These are phyloP conservation scores for Laticauda laticaudata DNA, from an alignment of 2,113 vertebrate species.

Conservation along the genomic window DNA sequence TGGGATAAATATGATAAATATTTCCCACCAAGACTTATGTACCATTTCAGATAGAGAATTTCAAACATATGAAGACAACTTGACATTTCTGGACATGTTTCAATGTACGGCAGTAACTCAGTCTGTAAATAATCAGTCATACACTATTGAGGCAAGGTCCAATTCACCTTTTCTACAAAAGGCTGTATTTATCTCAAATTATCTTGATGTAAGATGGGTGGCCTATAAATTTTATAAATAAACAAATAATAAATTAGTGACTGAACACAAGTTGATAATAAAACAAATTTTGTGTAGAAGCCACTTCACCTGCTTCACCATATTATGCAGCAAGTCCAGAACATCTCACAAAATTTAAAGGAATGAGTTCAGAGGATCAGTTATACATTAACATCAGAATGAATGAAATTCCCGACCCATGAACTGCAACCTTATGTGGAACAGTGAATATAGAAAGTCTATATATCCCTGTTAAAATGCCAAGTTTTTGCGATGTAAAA, in stretches of 20 bases:
- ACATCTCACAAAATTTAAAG: not conserved
- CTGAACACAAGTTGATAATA: not conserved
- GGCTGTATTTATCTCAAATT: not conserved
- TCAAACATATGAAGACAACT: not conserved
- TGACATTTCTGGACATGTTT: not conserved
- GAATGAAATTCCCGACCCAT: not conserved
- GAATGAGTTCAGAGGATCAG: not conserved
- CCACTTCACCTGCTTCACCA: not conserved
- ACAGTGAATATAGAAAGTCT: not conserved
- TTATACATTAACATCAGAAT: not conserved
- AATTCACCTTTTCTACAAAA: not conserved
- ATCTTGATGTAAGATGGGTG: too few relatives aligned
- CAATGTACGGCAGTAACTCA: not conserved
- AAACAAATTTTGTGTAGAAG: not conserved
- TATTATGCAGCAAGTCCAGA: not conserved
- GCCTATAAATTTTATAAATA: not conserved
- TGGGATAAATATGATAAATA: not conserved
- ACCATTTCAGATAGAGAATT: not conserved
- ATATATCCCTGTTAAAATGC: not conserved
- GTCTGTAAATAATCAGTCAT: not conserved
- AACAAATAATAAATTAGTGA: not conserved
- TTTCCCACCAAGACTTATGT: not conserved
- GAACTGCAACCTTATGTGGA: not conserved
- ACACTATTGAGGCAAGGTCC: not conserved
- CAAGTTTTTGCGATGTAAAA: not conserved